phyloP scores from a whole-genome alignment of 2,113 vertebrate genomes.

The Hydrolagus affinis region DNA sequence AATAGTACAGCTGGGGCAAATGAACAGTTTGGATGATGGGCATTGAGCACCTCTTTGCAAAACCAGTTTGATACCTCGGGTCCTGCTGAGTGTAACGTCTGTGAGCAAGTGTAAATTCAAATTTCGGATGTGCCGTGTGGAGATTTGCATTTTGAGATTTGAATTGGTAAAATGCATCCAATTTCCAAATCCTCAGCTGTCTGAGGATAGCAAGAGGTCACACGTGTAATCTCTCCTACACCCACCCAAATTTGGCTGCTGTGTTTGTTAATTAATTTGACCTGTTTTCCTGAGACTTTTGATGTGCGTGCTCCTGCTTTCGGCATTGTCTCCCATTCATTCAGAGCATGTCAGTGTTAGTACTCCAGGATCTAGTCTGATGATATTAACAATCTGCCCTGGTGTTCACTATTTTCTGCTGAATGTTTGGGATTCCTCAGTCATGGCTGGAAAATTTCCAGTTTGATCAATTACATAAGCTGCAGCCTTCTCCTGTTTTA shows the following conservation, averaged over 20 bases:
- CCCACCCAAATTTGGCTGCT: neutral
- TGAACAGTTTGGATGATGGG: neutral
- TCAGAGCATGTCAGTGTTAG: no score
- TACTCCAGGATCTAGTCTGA: neutral
- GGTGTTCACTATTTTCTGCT: neutral
- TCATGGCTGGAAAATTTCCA: neutral
- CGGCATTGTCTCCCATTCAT: no score
- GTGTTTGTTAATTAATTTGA: neutral
- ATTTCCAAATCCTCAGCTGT: neutral
- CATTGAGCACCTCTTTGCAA: neutral
- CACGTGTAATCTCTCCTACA: no score
- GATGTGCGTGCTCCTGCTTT: neutral
- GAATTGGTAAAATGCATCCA: slow-evolving; percentile 13
- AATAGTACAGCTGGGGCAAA: neutral
- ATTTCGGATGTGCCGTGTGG: no score
- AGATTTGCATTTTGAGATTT: slow-evolving; percentile 4
- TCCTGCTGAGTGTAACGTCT: neutral
- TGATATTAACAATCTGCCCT: neutral
- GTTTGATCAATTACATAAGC: neutral
- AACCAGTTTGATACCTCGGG: neutral
- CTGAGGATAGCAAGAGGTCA: neutral
- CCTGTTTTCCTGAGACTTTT: neutral
- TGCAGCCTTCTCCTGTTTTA: neutral
- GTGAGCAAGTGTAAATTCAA: neutral
- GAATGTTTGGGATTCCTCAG: neutral